phyloP scores from a whole-genome alignment of 1,140 invertebrate species.

The Bombus ignitus region DNA sequence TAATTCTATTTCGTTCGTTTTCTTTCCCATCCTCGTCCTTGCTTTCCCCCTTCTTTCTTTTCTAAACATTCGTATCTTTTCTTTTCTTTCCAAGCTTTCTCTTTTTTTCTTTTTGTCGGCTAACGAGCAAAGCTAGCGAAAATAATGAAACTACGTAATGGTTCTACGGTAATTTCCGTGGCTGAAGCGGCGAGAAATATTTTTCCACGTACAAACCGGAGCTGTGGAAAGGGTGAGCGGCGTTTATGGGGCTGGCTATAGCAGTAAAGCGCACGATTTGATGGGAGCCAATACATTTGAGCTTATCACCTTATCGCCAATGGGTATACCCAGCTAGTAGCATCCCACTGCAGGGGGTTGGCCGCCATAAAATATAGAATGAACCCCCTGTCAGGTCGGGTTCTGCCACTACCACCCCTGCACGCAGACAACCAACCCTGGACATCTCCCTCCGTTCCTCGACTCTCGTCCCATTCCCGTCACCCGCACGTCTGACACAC shows the following conservation, averaged over 20 bases:
- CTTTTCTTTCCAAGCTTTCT: not conserved
- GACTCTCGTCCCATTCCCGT: slow-evolving; percentile 26
- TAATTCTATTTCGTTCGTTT: not conserved
- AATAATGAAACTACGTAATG: slow-evolving; percentile 2
- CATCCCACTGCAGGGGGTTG: slow-evolving; percentile 66
- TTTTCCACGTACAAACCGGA: slow-evolving; percentile 35
- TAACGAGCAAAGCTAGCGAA: not conserved
- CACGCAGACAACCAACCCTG: slow-evolving; percentile 33
- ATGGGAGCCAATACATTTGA: slow-evolving; percentile 82
- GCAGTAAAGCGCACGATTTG: slow-evolving; percentile 80
- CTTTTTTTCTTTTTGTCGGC: too few species aligned
- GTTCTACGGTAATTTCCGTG: not conserved
- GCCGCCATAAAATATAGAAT: slow-evolving; percentile 80
- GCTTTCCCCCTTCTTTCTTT: not conserved
- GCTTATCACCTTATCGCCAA: slow-evolving; percentile 82
- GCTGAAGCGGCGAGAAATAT: slow-evolving; percentile 15
- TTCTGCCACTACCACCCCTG: slow-evolving; percentile 37
- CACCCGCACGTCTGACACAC: slow-evolving; percentile 32
- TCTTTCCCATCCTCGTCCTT: too few species aligned
- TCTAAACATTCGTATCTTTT: not conserved
- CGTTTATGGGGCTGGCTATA: slow-evolving; percentile 76
- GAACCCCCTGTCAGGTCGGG: slow-evolving; percentile 69
- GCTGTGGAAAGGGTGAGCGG: slow-evolving; percentile 61
- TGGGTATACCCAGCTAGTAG: slow-evolving; percentile 74
- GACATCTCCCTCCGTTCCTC: slow-evolving; percentile 26